Evolutionary conservation across 2,888 invertebrate genomes (phyloP), one percentile per base, ranked within the genome.

Genomic region (Epinotia demarniana): DNA sequence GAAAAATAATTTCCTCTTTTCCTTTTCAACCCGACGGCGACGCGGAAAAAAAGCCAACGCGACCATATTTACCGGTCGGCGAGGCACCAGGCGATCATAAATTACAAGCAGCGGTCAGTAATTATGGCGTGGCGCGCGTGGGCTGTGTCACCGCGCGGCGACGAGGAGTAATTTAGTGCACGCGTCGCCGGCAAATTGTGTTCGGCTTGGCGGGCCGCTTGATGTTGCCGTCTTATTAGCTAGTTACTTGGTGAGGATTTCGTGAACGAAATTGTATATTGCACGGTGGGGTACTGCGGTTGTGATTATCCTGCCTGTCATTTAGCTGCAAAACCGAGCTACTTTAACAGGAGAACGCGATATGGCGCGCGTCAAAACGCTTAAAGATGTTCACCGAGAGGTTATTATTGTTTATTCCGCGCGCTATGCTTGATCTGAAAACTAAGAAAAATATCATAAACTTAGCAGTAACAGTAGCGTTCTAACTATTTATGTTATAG

Each of bases 1-100:
- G 75, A 71, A 46, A 75, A 75, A 71, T 72, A 74, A 75, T 75
- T 75, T 75, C 66, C 75, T 71, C 69, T 75, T 75, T 70, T 71
- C 71, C 55, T 71, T 71, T 73, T 70, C 70, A 69, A 33, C 11
- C 12, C 73, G 73, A 49, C 61, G 33, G 33, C 60, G 72, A 73
- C 77, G 53, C 60, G 75, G 76, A 81, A 83, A 81, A 82, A 81
- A 80, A 72, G 58, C 72, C 72, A 72, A 72, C 55, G 72, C 76
- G 68, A 72, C 72, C 72, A 72, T 87, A 88, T 85, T 83, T 82
- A 83, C 84, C 83, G 83, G 78, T 78, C 82, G 86, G 84, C 84
- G 84, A 78, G 82, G 81, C 86, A 89, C 89, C 86, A 90, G 87
- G 89, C 84, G 81, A 82, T 81, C 89, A 91, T 91, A 90, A 91